Percentiles rank a stretch among this genome's conserved stretches.
Conservation (phyloP, 2,113 vertebrate genomes). For the Microtus oregoni region DNA sequence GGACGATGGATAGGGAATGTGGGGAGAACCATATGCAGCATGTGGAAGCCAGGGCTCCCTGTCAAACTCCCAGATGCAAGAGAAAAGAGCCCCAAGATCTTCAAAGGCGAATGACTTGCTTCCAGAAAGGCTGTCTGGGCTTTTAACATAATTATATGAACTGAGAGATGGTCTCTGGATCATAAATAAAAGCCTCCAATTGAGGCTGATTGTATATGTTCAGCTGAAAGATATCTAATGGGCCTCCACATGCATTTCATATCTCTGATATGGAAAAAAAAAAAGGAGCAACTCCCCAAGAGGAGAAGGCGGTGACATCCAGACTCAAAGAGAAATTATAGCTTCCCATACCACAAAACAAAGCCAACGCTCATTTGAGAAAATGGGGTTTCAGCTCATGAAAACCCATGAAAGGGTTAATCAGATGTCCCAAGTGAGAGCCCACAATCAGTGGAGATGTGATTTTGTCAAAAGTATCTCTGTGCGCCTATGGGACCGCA, state of each 20-base stretch:
- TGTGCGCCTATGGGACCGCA: not conserved
- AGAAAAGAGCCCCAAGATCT: conserved; percentile 10
- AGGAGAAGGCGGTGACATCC: not conserved
- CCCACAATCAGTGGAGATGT: not conserved
- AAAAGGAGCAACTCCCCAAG: not conserved
- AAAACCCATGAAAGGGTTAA: conserved; percentile 7
- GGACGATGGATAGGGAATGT: not conserved
- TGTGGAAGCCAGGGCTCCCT: not conserved
- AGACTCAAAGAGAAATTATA: not conserved
- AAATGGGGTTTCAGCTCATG: not conserved
- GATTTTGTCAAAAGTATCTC: conserved; percentile 33
- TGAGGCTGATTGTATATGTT: not conserved
- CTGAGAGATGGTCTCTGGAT: not conserved
- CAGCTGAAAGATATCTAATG: not conserved
- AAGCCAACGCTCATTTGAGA: not conserved
- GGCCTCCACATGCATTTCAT: not conserved
- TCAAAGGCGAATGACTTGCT: not conserved
- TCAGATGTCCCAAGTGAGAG: not conserved
- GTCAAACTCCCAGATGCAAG: conserved; percentile 23
- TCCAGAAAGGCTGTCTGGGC: not conserved
- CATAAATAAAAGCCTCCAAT: conserved; percentile 58
- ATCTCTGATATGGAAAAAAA: not conserved
- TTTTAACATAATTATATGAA: conserved; percentile 61
- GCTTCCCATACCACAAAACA: not conserved
- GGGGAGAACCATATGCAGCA: not conserved